Base-by-base conservation (phyloP, 2,797 vertebrate species). In the Epinephelus coioides region DNA sequence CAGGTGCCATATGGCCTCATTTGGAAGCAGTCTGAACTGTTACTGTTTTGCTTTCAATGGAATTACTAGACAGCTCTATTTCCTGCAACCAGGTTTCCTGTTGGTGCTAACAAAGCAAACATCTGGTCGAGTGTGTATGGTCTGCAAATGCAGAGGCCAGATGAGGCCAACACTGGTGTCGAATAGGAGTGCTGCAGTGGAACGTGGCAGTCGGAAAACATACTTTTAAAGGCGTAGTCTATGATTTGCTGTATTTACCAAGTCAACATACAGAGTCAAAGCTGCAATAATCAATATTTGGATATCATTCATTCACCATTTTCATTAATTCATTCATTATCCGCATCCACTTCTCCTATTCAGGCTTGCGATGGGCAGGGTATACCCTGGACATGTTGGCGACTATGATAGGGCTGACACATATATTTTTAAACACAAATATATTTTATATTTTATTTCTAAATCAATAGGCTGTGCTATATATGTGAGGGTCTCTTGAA, bases 101-200 rank as follows among this genome's bases (percentile, higher is more conserved):
- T 71, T 50, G 75, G 66, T 81, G 75, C 64, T 78, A 75, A 83
- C 61, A n/a, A 67, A 73, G 84, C 56, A 74, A 77, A 91, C 79
- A 92, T 91, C 85, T 90, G 90, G 66, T 67, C 2, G 30, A 73
- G 56, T 80, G 82, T 60, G 84, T 17, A 75, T 65, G 34, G 61
- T 67, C 53, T 88, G 61, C 65, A 81, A 87, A 88, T 82, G 78
- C 30, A 64, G 81, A 74, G 75, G 74, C 79, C 84, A 84, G 85
- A 86, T 68, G 49, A 76, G 78, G 75, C 65, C 59, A 54, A 17
- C 61, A 18, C 15, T 47, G 23, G 21, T 60, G 38, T 47, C 70
- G 21, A 59, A 62, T 47, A 69, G 62, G 18, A 83, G 69, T 67
- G 44, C 49, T 14, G 47, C 47, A n/a, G 34, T 25, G 40, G 55